Percentiles rank a stretch among this genome's conserved stretches.
These are phyloP conservation scores for Enchytraeus crypticus DNA, from an alignment of 2,888 invertebrate genomes.

Conservation along the genomic window DNA sequence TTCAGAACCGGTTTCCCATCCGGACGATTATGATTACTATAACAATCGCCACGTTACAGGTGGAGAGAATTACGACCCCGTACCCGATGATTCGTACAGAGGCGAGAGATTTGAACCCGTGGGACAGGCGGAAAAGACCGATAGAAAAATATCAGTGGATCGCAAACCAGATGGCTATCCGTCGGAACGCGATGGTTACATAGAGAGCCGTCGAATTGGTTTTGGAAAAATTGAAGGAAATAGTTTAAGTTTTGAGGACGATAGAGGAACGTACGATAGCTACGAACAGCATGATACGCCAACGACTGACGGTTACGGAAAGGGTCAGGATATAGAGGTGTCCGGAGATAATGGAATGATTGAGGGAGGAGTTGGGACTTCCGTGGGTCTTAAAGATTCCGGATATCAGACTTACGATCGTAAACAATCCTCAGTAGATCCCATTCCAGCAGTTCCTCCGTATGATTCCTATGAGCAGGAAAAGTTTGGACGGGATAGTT, in stretches of 20 bases:
- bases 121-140: too few species aligned
- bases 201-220: slow-evolving; percentile 7
- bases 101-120: too few species aligned
- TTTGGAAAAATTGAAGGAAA: not conserved
- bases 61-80: too few species aligned
- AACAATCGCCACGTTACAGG: too few species aligned
- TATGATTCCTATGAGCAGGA: too few species aligned
- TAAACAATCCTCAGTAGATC: slow-evolving; percentile 4
- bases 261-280: slow-evolving; percentile 8
- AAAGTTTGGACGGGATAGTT: too few species aligned
- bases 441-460: too few species aligned
- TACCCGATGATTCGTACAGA: too few species aligned
- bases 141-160: too few species aligned
- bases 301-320: slow-evolving; percentile 4
- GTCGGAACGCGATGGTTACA: slow-evolving; percentile 5
- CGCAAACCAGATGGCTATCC: slow-evolving; percentile 2
- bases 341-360: not conserved
- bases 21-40: too few species aligned
- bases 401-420: slow-evolving; percentile 15
- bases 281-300: not conserved
- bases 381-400: slow-evolving; percentile 14
- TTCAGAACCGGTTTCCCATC: too few species aligned
- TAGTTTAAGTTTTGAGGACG: slow-evolving; percentile 4
- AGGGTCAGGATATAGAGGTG: not conserved
- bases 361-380: not conserved